Evolutionary conservation across 2,797 vertebrate genomes (phyloP), one percentile per base, ranked within the genome.

Genomic region (Hephaestus fuliginosus): DNA sequence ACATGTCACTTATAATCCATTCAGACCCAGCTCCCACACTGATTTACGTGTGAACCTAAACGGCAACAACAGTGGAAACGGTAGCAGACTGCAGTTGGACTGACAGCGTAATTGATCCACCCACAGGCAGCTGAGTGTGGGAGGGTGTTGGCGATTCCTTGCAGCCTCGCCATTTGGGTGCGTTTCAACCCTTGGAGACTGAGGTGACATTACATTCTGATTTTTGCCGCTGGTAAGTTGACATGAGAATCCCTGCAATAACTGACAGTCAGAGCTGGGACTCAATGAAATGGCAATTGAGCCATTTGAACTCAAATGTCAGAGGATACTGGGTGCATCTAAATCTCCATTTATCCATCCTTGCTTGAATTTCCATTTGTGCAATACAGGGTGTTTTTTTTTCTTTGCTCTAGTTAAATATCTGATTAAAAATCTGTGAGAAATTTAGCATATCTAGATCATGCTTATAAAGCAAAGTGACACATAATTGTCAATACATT

Each of bases 131-230:
- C 69, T 7, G n/a, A 53, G 63, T 67, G 70, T 25, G 39, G 68
- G 62, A 81, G 49, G 49, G 55, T 61, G 69, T 68, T 17, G 30
- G 22, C 2, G 60, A 81, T 44, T 86, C 86, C 83, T 81, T 5
- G 56, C 0, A 36, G 80, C 51, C 62, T 78, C 5, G 49, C 20
- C 68, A 79, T 81, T 85, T 76, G 43, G 44, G 49, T 60, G 57
- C 10, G 52, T 66, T 73, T 86, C 51, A 48, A 70, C 17, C 86
- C 76, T 73, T 30, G 36, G 78, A 81, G 85, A 89, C 46, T 62
- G 66, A 81, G 44, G 80, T 81, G 81, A 88, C 88, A 89, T 81
- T 87, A 64, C 56, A 78, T 83, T 86, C 72, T 69, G 75, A 85
- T 82, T 81, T 64, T 52, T 72, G 75, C 83, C 76, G 73, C 60